A percentile compares a stretch with the other conserved stretches of the same genome.
phyloP scores from a whole-genome alignment of 1,140 invertebrate species.

The Rhizoglyphus robini region DNA sequence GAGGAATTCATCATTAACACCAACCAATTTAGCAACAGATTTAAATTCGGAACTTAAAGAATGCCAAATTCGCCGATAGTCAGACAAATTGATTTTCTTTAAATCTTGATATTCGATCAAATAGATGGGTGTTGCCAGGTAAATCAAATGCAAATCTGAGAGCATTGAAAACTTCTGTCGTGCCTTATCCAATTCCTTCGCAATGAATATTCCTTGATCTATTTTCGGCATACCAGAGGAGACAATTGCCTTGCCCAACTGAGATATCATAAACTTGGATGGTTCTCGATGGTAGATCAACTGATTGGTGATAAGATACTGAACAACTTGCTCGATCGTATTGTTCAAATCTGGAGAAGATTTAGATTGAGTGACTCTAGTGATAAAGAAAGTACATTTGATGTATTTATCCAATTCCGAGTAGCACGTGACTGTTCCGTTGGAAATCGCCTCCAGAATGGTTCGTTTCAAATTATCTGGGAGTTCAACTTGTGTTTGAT shows the following conservation, averaged over 20 bases:
- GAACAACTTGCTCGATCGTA: too few relatives aligned
- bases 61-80: slow-evolving; percentile 64
- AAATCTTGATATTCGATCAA: slow-evolving; percentile 25
- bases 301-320: too few relatives aligned
- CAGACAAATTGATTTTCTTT: slow-evolving; percentile 63
- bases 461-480: too few relatives aligned
- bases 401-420: too few relatives aligned
- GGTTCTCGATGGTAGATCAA: too few relatives aligned
- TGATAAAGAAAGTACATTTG: too few relatives aligned
- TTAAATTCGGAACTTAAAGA: slow-evolving; percentile 58
- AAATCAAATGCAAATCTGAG: slow-evolving; percentile 86
- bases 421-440: too few relatives aligned
- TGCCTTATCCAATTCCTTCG: slow-evolving; percentile 78
- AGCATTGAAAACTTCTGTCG: slow-evolving; percentile 78
- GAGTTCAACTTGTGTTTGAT: too few relatives aligned
- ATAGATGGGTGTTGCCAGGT: slow-evolving; percentile 48
- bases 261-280: too few relatives aligned
- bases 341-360: too few relatives aligned
- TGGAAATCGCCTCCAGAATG: too few relatives aligned
- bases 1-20: slow-evolving; percentile 60
- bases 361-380: slow-evolving; percentile 22
- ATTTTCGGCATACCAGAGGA: slow-evolving; percentile 84
- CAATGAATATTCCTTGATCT: slow-evolving; percentile 68
- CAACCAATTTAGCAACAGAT: slow-evolving; percentile 75
- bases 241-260: slow-evolving; percentile 76